Evolutionary conservation across 2,113 vertebrate species (phyloP), one percentile per base, ranked within the genome.

Genomic region (Sminthopsis crassicaudata): DNA sequence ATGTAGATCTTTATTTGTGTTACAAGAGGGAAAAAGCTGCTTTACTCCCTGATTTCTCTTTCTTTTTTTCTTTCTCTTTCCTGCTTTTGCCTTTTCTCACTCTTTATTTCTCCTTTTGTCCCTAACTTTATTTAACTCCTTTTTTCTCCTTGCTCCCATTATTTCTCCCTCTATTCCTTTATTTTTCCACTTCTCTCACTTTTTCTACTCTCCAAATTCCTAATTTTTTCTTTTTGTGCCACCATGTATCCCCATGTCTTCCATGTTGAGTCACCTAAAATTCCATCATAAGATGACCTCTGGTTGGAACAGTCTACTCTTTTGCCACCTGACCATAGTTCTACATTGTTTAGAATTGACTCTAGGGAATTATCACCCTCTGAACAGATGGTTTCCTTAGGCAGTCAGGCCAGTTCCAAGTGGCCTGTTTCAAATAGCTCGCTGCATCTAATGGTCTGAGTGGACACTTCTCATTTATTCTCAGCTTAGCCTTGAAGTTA

Each of bases 11-110:
- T 50, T 16, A 27, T 27, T 50, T 51, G 8, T 90, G 9, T 84
- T 42, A 7, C 67, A n/a, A 42, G n/a, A n/a, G 36, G 8, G 24
- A 91, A 53, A 30, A 8, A 60, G 25, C 53, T 2, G 36, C 46
- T 1, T 46, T 48, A 30, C 53, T 30, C 90, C 36, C 76, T 60
- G 0, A 22, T 46, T 52, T 26, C 76, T 36, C 50, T 89, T 9
- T 9, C 2, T 36, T 94, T 94, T 93, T 50, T 88, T 53, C 92
- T n/a, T 94, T 91, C 53, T 92, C 67, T 76, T 76, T 76, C 8
- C 67, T n/a, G 67, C 16, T 76, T 76, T n/a, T 22, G 3, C 60
- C 36, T 76, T 42, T 11, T 7, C 67, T 84, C 36, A 23, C n/a
- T 42, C 36, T 42, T 84, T 7, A 84, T 42, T 42, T 84, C 60